Percentiles rank a stretch among this genome's conserved stretches.
These are phyloP conservation scores for Nothoprocta pentlandii DNA, from an alignment of 2,113 vertebrate species.

Conservation along the genomic window DNA sequence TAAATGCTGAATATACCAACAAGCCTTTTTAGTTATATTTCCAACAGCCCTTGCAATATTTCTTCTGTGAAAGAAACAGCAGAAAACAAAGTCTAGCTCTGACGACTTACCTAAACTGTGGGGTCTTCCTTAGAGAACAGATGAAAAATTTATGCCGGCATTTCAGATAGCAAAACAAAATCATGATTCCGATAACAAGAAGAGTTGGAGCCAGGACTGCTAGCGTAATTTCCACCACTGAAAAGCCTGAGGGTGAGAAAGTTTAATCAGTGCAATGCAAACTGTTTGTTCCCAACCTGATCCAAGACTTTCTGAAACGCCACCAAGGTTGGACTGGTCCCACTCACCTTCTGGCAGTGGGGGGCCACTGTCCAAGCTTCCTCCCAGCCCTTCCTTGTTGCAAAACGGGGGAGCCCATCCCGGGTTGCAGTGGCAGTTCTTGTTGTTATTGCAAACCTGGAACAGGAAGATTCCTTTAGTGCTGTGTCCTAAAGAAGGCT, in stretches of 20 bases:
- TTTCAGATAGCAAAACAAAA: constrained; percentile 67
- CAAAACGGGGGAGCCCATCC: constrained; percentile 94
- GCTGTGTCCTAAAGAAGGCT: not conserved
- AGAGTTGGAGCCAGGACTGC: constrained; percentile 64
- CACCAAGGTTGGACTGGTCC: not conserved
- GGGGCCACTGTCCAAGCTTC: constrained; percentile 94
- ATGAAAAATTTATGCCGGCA: constrained; percentile 67
- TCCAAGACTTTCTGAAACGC: not conserved
- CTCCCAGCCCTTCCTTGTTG: constrained; percentile 83
- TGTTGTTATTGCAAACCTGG: constrained; percentile 96
- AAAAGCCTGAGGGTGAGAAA: constrained; percentile 64
- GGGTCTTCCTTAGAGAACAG: constrained; percentile 64
- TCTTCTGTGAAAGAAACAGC: not conserved
- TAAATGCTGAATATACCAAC: not conserved
- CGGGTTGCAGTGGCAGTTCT: constrained; percentile 90
- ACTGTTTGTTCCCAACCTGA: not conserved
- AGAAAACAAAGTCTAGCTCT: not conserved
- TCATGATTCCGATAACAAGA: constrained; percentile 32
- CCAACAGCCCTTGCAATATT: not conserved
- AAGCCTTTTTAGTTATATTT: not conserved
- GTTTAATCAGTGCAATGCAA: not conserved
- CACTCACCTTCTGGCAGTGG: constrained; percentile 74
- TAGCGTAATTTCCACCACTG: not conserved
- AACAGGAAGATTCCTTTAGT: not conserved
- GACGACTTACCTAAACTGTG: constrained; percentile 73